phyloP scores from a whole-genome alignment of 2,113 vertebrate genomes.

The Chloropsis hardwickii region DNA sequence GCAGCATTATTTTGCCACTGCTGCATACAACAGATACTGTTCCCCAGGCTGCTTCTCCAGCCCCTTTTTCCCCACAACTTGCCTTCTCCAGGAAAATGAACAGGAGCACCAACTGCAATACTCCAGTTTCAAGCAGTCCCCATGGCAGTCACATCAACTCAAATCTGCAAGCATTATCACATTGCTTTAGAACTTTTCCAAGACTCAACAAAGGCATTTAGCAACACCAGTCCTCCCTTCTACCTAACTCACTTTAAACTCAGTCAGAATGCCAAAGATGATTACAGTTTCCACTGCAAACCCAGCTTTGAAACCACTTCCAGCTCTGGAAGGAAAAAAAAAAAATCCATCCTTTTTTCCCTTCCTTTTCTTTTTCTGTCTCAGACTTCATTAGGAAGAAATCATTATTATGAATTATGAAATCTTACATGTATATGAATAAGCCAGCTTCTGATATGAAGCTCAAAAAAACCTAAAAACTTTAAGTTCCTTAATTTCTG shows the following conservation, averaged over 20 bases:
- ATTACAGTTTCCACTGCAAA: not conserved
- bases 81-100: not conserved
- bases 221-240: not conserved
- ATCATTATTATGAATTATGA: not conserved
- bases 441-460: not conserved
- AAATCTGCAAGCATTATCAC: not conserved
- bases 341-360: not conserved
- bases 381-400: not conserved
- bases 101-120: not conserved
- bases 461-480: not conserved
- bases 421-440: not conserved
- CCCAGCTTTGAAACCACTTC: not conserved
- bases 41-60: not conserved
- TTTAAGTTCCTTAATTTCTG: not conserved
- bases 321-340: not conserved
- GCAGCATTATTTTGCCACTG: not conserved
- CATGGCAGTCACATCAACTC: rapidly evolving
- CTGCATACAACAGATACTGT: not conserved
- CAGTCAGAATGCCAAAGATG: not conserved
- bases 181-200: not conserved
- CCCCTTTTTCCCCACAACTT: not conserved
- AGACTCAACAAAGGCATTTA: not conserved
- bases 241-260: not conserved
- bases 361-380: not conserved
- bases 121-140: not conserved